These are phyloP conservation scores for Lepisosteus oculatus DNA, from an alignment of 2,113 vertebrate genomes.

Conservation along the genomic window DNA sequence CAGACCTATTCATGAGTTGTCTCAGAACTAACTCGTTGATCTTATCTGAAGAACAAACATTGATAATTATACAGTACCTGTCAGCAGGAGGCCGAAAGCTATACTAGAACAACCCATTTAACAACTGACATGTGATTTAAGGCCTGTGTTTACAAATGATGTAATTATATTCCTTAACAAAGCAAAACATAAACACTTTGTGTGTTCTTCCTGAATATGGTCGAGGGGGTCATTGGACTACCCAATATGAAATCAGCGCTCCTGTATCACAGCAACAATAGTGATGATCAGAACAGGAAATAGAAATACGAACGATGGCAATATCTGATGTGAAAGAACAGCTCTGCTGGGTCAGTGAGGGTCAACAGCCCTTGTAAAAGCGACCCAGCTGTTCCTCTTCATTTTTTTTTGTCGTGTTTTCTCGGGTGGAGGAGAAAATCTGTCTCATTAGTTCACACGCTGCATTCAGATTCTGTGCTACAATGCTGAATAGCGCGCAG, in stretches of 20 bases:
- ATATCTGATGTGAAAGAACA: background rate
- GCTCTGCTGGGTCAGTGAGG: conserved; percentile 44
- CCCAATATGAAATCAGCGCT: too few species aligned
- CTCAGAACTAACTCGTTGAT: conserved; percentile 8
- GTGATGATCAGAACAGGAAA: too few species aligned
- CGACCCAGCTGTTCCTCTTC: conserved; percentile 37
- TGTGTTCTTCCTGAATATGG: background rate
- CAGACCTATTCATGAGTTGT: conserved; percentile 35
- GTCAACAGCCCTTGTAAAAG: conserved; percentile 22
- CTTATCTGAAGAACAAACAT: conserved; percentile 13
- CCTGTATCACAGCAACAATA: too few species aligned
- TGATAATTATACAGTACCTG: conserved; percentile 22
- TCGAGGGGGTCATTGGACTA: too few species aligned
- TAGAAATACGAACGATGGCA: too few species aligned
- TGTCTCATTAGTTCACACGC: conserved; percentile 59
- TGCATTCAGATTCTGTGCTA: conserved; percentile 67
- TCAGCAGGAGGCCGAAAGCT: conserved; percentile 9
- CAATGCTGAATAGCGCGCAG: conserved; percentile 64
- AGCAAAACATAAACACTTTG: background rate
- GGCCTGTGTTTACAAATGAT: conserved; percentile 14
- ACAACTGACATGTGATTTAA: conserved; percentile 8
- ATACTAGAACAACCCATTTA: conserved; percentile 1
- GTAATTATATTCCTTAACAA: background rate
- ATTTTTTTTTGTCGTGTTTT: conserved; percentile 53
- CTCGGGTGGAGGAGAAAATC: conserved; percentile 57